phyloP scores from a whole-genome alignment of 2,888 invertebrate species.

The Stramonita haemastoma region DNA sequence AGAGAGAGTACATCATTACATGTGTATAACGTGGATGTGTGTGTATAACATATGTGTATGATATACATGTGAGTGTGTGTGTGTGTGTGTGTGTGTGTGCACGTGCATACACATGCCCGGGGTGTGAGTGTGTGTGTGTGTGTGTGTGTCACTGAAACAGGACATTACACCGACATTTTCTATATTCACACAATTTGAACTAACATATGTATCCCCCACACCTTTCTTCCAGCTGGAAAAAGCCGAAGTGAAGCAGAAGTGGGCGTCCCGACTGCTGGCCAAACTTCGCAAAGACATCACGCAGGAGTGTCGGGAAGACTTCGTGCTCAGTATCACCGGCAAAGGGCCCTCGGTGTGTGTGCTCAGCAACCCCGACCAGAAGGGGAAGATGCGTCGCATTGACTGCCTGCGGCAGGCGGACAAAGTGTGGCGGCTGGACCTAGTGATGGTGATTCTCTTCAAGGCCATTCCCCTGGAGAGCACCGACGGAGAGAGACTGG shows the following conservation, averaged over 20 bases:
- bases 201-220: too few relatives aligned
- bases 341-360: constrained; percentile 98
- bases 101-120: too few relatives aligned
- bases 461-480: constrained; percentile 97
- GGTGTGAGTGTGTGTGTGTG: too few relatives aligned
- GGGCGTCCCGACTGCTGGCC: constrained; percentile 97
- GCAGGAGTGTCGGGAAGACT: constrained; percentile 98
- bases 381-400: constrained; percentile 99
- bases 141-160: too few relatives aligned
- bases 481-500: constrained; percentile 92
- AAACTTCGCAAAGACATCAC: constrained; percentile 99
- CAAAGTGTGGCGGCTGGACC: constrained; percentile 98
- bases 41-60: too few relatives aligned
- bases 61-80: too few relatives aligned
- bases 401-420: constrained; percentile 99
- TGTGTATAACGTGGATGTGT: too few relatives aligned
- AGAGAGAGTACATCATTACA: too few relatives aligned
- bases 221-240: constrained; percentile 93
- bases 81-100: too few relatives aligned
- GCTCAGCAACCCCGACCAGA: constrained; percentile 99
- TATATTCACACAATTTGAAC: too few relatives aligned
- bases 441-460: constrained; percentile 99
- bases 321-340: constrained; percentile 91
- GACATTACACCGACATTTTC: too few relatives aligned
- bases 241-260: constrained; percentile 99